Evolutionary conservation across 2,888 invertebrate genomes (phyloP).

Genomic region (Mythimna albipuncta): DNA sequence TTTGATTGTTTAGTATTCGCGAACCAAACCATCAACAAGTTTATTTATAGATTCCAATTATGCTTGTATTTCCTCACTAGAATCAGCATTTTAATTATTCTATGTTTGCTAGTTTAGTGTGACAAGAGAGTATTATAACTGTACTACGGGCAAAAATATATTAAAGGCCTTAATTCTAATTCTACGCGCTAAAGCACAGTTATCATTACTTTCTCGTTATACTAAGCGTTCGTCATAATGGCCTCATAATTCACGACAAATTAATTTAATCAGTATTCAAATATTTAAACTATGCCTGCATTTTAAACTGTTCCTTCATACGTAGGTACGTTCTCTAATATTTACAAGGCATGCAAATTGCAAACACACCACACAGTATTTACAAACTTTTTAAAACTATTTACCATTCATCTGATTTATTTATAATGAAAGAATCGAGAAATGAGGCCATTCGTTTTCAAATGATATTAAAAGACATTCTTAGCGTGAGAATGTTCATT

Average conservation of each 20-base stretch:
- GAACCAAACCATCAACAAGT: conserved; percentile 20
- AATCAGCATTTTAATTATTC: conserved; percentile 38
- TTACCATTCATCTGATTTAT: conserved; percentile 28
- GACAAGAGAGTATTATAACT: conserved; percentile 45
- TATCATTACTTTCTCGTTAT: conserved; percentile 50
- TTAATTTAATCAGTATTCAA: conserved; percentile 52
- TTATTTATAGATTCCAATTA: conserved; percentile 44
- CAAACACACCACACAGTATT: conserved; percentile 26
- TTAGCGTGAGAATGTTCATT: conserved; percentile 41
- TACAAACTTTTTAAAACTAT: conserved; percentile 31
- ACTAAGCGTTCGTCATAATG: conserved; percentile 51
- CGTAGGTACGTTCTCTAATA: conserved; percentile 16
- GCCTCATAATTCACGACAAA: conserved; percentile 53
- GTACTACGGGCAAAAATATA: conserved; percentile 8
- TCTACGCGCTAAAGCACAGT: conserved; percentile 25
- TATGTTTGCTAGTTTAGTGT: conserved; percentile 33
- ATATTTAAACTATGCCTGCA: conserved; percentile 45
- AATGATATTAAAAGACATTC: conserved; percentile 43
- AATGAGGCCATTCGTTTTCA: conserved; percentile 43
- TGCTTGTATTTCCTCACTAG: conserved; percentile 46
- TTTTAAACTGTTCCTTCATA: conserved; percentile 26
- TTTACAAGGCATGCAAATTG: conserved; percentile 51
- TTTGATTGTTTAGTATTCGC: conserved; percentile 39
- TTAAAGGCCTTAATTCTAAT: conserved; percentile 22
- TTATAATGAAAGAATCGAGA: conserved; percentile 28